These are phyloP conservation scores for Dolomedes plantarius DNA, from an alignment of 2,888 invertebrate species.

Conservation along the genomic window DNA sequence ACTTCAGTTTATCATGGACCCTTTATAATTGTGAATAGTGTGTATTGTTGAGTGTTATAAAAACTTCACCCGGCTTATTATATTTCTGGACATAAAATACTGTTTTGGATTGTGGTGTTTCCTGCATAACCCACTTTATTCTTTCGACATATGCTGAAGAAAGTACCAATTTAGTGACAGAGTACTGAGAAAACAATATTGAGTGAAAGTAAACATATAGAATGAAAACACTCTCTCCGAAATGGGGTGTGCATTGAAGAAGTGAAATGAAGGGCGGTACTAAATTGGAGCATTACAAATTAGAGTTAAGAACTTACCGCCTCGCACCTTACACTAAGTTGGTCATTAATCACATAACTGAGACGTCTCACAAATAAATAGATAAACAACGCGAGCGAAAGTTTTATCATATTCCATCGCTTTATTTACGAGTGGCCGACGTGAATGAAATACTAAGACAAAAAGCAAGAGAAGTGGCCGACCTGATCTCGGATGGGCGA, in stretches of 20 bases:
- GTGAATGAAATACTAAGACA: slow-evolving; percentile 35
- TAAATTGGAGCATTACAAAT: not conserved
- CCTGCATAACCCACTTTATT: too few relatives aligned
- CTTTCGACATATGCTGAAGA: too few relatives aligned
- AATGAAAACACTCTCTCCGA: not conserved
- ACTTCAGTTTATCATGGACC: too few relatives aligned
- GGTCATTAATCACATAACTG: slow-evolving; percentile 17
- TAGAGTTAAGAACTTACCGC: slow-evolving; percentile 1
- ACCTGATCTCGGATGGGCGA: slow-evolving; percentile 39
- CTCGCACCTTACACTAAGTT: not conserved
- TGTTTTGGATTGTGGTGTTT: too few relatives aligned
- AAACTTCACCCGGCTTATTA: too few relatives aligned
- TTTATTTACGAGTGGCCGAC: slow-evolving; percentile 17
- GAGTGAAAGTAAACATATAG: not conserved
- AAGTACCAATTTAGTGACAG: too few relatives aligned
- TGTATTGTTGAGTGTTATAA: too few relatives aligned
- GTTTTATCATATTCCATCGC: slow-evolving; percentile 12
- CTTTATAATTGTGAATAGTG: too few relatives aligned
- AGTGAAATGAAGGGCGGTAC: not conserved
- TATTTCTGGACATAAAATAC: too few relatives aligned
- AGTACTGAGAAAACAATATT: too few relatives aligned
- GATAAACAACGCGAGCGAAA: slow-evolving; percentile 3
- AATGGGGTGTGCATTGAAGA: not conserved
- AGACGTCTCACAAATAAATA: slow-evolving; percentile 3
- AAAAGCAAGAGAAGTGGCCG: slow-evolving; percentile 25